A percentile compares a stretch with the other conserved stretches of the same genome.
Conservation (phyloP, 2,113 vertebrate genomes). For the Leuciscus idus region DNA sequence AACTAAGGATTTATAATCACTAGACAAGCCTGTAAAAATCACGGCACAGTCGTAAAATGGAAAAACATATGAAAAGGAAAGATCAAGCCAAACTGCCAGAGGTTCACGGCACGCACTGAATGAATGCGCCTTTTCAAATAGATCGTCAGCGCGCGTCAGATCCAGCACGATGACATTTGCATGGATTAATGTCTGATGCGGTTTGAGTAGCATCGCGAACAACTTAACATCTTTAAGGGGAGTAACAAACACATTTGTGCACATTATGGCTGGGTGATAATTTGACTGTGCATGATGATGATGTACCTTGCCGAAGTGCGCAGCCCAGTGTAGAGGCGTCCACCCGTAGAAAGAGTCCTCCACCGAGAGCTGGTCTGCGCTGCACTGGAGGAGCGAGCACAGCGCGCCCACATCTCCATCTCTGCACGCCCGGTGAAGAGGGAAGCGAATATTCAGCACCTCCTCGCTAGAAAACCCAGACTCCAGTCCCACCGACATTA, state of each 20-base stretch:
- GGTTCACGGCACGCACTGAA: neutral
- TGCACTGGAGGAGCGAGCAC: constrained; percentile 82
- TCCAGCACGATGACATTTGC: neutral
- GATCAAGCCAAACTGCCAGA: neutral
- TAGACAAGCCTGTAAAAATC: neutral
- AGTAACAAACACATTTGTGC: neutral
- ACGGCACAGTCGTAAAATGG: neutral
- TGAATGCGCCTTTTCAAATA: neutral
- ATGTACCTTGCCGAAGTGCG: constrained; percentile 94
- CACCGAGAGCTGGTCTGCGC: constrained; percentile 76
- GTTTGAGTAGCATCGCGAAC: neutral
- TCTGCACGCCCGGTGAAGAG: constrained; percentile 94
- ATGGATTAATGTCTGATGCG: neutral
- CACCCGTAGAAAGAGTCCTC: constrained; percentile 98
- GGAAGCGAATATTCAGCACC: constrained; percentile 89
- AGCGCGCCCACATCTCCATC: constrained; percentile 89
- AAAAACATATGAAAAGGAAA: neutral
- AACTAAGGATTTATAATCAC: neutral
- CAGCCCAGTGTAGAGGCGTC: constrained; percentile 96
- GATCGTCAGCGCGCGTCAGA: neutral
- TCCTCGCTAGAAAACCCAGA: constrained; percentile 97
- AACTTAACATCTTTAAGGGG: neutral
- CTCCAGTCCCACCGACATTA: constrained; percentile 80
- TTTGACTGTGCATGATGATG: no score
- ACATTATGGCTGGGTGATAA: no score